Conservation (phyloP, 2,113 vertebrate genomes). For the Bucco capensis region DNA sequence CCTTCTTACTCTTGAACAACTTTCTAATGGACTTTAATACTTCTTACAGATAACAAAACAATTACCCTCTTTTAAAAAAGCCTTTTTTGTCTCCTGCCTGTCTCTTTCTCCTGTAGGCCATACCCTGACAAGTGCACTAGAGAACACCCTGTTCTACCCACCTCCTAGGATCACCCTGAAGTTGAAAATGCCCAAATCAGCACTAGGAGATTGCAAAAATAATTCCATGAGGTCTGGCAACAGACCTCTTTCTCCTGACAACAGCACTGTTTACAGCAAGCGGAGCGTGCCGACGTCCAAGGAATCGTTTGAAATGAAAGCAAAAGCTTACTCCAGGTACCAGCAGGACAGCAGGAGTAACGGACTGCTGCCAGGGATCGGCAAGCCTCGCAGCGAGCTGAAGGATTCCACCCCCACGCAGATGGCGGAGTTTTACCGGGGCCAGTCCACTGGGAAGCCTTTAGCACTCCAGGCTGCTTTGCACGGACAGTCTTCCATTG, state of each 20-base stretch:
- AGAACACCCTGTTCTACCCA: slow-evolving; percentile 85
- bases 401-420: slow-evolving; percentile 34
- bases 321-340: slow-evolving; percentile 76
- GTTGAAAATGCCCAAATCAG: slow-evolving; percentile 91
- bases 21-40: neutral
- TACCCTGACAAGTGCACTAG: slow-evolving; percentile 81
- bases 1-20: neutral
- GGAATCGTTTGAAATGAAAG: slow-evolving; percentile 67
- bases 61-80: neutral
- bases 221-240: slow-evolving; percentile 79
- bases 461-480: slow-evolving; percentile 81
- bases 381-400: slow-evolving; percentile 59
- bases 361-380: slow-evolving; percentile 70
- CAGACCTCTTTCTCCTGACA: slow-evolving; percentile 81
- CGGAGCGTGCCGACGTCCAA: slow-evolving; percentile 58
- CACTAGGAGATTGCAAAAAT: slow-evolving; percentile 78
- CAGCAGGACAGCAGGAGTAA: slow-evolving; percentile 81
- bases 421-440: slow-evolving; percentile 63
- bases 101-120: slow-evolving; percentile 72
- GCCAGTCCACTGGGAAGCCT: slow-evolving; percentile 82
- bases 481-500: slow-evolving; percentile 84
- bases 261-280: slow-evolving; percentile 55
- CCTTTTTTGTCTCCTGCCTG: neutral
- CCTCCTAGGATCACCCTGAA: slow-evolving; percentile 95
- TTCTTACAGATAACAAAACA: neutral